Evolutionary conservation across 2,888 invertebrate genomes (phyloP).

Genomic region (Micropterix aruncella): DNA sequence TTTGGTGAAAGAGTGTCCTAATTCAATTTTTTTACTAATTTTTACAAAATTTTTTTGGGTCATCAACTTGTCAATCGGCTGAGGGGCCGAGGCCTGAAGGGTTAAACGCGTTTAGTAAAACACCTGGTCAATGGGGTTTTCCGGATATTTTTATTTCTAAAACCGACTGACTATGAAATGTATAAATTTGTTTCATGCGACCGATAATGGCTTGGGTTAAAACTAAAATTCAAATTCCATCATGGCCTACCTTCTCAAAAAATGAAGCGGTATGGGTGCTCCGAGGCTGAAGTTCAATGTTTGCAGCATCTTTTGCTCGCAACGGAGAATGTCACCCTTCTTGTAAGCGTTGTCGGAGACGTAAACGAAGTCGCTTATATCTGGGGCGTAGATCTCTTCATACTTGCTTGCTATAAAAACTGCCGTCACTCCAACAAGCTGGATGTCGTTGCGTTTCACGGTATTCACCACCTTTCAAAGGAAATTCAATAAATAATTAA

Average conservation of each 20-base stretch:
- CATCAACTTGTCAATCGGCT: no score
- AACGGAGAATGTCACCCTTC: conserved; percentile 60
- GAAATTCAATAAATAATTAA: conserved; percentile 3
- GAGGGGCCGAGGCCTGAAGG: no score
- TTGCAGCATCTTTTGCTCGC: conserved; percentile 69
- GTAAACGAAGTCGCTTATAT: conserved; percentile 77
- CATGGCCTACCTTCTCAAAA: conserved; percentile 62
- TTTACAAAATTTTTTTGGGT: no score
- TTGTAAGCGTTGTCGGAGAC: conserved; percentile 82
- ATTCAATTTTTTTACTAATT: no score
- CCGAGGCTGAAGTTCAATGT: conserved; percentile 70
- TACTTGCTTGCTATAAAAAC: conserved; percentile 89
- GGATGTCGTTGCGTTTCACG: conserved; percentile 56
- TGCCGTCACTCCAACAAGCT: conserved; percentile 79
- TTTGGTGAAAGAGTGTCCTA: no score
- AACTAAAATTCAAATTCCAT: no score
- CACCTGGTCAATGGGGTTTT: no score
- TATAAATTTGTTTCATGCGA: no score
- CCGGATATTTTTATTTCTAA: no score
- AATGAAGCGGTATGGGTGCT: conserved; percentile 77
- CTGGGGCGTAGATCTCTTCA: conserved; percentile 86
- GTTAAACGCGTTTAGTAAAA: no score
- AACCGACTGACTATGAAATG: no score
- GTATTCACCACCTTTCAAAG: conserved; percentile 39
- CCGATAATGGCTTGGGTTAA: no score